Evolutionary conservation across 1,140 invertebrate species (phyloP).

Genomic region (Drosophila malerkotliana): DNA sequence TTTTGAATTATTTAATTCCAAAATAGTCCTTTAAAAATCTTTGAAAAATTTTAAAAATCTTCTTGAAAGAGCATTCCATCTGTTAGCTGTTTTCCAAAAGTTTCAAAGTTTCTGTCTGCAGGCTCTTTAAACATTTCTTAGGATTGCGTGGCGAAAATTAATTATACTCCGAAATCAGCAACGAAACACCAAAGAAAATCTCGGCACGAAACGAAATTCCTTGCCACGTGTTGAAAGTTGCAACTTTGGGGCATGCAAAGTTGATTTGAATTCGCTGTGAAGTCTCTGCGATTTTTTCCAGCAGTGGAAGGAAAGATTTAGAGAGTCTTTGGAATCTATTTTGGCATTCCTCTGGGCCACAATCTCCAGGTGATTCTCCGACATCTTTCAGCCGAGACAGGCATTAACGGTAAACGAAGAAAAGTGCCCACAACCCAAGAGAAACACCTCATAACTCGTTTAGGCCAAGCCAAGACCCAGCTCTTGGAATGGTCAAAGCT

Average conservation of each 20-base stretch:
- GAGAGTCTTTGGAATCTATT: neutral
- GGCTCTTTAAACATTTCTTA: conserved; percentile 33
- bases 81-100: conserved; percentile 10
- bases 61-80: conserved; percentile 31
- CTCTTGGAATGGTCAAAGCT: conserved; percentile 70
- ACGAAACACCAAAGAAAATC: conserved; percentile 51
- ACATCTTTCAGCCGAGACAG: neutral
- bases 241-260: conserved; percentile 20
- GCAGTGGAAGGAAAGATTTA: neutral
- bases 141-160: conserved; percentile 71
- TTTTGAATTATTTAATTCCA: neutral
- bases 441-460: conserved; percentile 59
- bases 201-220: conserved; percentile 58
- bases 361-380: conserved; percentile 1
- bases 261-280: conserved; percentile 15
- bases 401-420: conserved; percentile 62
- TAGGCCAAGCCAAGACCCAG: conserved; percentile 46
- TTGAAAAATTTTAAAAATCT: neutral
- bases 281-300: neutral
- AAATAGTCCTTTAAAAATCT: neutral
- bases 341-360: neutral
- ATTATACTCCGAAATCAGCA: conserved; percentile 60
- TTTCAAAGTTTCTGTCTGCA: conserved; percentile 13
- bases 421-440: conserved; percentile 49
- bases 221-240: conserved; percentile 59